Conservation (phyloP, 1,140 invertebrate species). For the Hirudo medicinalis region DNA sequence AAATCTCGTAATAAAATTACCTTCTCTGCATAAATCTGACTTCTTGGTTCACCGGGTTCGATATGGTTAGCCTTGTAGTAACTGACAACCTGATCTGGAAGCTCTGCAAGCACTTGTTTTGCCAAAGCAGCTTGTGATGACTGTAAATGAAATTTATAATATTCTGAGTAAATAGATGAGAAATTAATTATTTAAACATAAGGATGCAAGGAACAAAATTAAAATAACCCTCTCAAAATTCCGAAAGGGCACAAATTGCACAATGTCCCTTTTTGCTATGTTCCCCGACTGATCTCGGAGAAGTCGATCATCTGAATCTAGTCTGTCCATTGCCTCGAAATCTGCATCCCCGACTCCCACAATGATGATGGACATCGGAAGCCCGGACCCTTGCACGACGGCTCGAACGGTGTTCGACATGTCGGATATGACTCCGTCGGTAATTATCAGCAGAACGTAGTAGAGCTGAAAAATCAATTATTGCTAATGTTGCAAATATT, state of each 20-base stretch:
- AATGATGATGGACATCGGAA: slow-evolving; percentile 40
- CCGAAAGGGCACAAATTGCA: slow-evolving; percentile 41
- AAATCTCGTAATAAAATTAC: neutral
- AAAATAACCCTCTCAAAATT: slow-evolving; percentile 38
- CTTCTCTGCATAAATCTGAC: neutral
- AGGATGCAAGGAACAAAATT: neutral
- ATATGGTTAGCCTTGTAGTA: slow-evolving; percentile 30
- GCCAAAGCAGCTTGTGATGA: slow-evolving; percentile 38
- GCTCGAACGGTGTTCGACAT: slow-evolving; percentile 35
- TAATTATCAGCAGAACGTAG: slow-evolving; percentile 43
- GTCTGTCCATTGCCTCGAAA: slow-evolving; percentile 28
- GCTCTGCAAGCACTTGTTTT: slow-evolving; percentile 49
- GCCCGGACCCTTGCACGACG: slow-evolving; percentile 35
- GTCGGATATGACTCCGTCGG: slow-evolving; percentile 39
- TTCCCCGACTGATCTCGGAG: slow-evolving; percentile 20
- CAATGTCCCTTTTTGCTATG: slow-evolving; percentile 24
- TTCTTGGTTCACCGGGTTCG: slow-evolving; percentile 13
- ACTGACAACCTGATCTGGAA: slow-evolving; percentile 46
- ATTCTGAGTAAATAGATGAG: neutral
- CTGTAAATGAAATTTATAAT: slow-evolving; percentile 25
- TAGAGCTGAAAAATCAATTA: slow-evolving; percentile 36
- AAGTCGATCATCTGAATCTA: slow-evolving; percentile 20
- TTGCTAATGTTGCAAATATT: no score
- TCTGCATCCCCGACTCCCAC: slow-evolving; percentile 39
- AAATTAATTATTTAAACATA: neutral